A percentile compares a stretch with the other conserved stretches of the same genome.
phyloP scores from a whole-genome alignment of 2,113 vertebrate genomes.

The Typhlomys cinereus region DNA sequence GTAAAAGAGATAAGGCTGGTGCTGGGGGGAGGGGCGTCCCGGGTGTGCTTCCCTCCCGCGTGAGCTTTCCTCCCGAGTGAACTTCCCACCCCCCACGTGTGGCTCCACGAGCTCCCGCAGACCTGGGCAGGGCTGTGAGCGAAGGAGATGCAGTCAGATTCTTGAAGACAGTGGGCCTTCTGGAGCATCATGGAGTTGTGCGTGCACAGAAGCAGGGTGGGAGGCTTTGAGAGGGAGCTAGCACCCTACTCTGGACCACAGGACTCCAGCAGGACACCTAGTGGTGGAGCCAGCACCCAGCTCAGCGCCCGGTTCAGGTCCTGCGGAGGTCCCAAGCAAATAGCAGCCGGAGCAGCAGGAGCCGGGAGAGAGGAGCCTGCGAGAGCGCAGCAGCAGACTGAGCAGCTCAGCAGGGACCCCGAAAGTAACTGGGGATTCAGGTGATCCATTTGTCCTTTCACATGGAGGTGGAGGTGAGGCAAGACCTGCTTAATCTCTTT shows the following conservation, averaged over 20 bases:
- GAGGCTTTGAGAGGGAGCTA: too few relatives aligned
- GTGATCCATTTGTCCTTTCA: neutral
- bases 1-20: neutral
- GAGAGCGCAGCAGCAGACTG: neutral
- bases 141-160: neutral
- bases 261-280: too few relatives aligned
- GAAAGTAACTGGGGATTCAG: rapidly evolving
- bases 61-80: too few relatives aligned
- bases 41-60: too few relatives aligned
- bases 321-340: too few relatives aligned
- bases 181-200: too few relatives aligned
- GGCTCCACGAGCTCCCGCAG: neutral
- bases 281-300: too few relatives aligned
- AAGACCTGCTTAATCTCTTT: neutral
- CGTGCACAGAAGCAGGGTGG: too few relatives aligned
- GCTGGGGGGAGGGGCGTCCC: neutral
- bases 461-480: neutral
- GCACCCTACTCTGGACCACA: too few relatives aligned
- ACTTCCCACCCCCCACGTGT: too few relatives aligned
- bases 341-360: neutral
- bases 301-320: too few relatives aligned
- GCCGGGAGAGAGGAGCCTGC: neutral
- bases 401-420: neutral
- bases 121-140: neutral
- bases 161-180: neutral